Evolutionary conservation across 1,140 invertebrate genomes (phyloP), one percentile per base, ranked within the genome.

Genomic region (Cecropterus lyciades): DNA sequence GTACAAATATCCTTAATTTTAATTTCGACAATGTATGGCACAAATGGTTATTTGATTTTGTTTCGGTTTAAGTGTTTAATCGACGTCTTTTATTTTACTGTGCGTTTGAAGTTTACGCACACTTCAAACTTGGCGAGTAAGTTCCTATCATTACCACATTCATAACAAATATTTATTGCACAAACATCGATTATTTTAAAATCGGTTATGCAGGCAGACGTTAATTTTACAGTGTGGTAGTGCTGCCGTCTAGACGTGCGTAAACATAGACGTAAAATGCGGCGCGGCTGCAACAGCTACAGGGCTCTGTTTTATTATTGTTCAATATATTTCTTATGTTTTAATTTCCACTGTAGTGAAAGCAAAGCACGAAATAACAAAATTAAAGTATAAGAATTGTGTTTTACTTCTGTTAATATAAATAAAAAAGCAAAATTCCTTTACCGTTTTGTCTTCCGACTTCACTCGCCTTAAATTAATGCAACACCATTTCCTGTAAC

Each of bases 231-330:
- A 14, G 55, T 20, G 40, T 42, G 6, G 42, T 10, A 24, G 16
- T 30, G 24, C 55, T 27, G 20, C 63, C 53, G 74, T 77, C 74
- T 77, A 77, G 74, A 77, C 74, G 49, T 77, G 71, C 74, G 71
- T 77, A 70, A 70, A 63, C 59, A 51, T 49, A 30, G 56, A 43
- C 24, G 46, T 63, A 24, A 53, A 65, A 56, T 56, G 56, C 52
- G 24, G 66, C 27, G 40, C 11, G 13, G 49, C 15, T 43, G 48
- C 42, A 11, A 27, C 11, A 11, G 49, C 15, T 43, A 40, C 42
- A 11, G 48, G 13, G 49, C 1, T 16, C 14, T 30, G 48, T 27
- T 11, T 49, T 20, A 24, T 20, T 16, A 10, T 49, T 49, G n/a
- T 15, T 49, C 7, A 11, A 40, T 30, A 30, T 30, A 30, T 10